Evolutionary conservation across 2,113 vertebrate species (phyloP).

Genomic region (Xiphophorus maculatus): DNA sequence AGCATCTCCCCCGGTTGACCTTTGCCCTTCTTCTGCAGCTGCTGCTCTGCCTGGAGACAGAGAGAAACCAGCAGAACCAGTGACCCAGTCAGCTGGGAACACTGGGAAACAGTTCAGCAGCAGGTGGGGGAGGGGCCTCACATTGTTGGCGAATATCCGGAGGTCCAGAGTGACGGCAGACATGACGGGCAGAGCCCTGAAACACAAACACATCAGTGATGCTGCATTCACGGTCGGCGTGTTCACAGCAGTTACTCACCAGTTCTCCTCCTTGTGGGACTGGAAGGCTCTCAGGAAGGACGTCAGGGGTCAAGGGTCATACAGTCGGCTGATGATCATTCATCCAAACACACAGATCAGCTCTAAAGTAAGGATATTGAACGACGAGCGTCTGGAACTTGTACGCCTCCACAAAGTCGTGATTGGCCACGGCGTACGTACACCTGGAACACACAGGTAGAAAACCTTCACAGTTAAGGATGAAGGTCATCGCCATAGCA

Average conservation of each 20-base stretch:
- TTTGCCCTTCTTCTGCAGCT: slow-evolving; percentile 90
- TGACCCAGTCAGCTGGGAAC: background rate
- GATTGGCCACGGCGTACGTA: slow-evolving; percentile 90
- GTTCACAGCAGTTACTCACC: slow-evolving; percentile 79
- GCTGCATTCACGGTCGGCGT: background rate
- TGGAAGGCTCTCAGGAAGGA: slow-evolving; percentile 95
- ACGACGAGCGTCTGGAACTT: slow-evolving; percentile 96
- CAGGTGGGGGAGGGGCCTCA: slow-evolving; percentile 71
- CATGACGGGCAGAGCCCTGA: slow-evolving; percentile 95
- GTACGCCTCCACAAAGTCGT: slow-evolving; percentile 97
- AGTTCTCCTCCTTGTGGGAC: slow-evolving; percentile 98
- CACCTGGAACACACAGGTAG: slow-evolving; percentile 81
- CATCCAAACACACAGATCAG: background rate
- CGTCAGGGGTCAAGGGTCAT: slow-evolving; percentile 80
- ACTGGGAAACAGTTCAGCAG: too few relatives aligned
- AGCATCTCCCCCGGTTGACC: slow-evolving; percentile 93
- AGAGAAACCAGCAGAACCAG: background rate
- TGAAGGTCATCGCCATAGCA: too few relatives aligned
- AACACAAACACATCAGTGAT: slow-evolving; percentile 7
- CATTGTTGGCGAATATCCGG: slow-evolving; percentile 94
- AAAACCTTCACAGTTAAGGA: background rate
- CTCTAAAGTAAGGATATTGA: slow-evolving; percentile 92
- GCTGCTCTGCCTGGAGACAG: slow-evolving; percentile 88
- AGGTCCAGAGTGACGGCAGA: slow-evolving; percentile 93
- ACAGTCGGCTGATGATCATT: too few relatives aligned